phyloP scores from a whole-genome alignment of 2,888 invertebrate genomes.

The Tetrapedia diversipes region DNA sequence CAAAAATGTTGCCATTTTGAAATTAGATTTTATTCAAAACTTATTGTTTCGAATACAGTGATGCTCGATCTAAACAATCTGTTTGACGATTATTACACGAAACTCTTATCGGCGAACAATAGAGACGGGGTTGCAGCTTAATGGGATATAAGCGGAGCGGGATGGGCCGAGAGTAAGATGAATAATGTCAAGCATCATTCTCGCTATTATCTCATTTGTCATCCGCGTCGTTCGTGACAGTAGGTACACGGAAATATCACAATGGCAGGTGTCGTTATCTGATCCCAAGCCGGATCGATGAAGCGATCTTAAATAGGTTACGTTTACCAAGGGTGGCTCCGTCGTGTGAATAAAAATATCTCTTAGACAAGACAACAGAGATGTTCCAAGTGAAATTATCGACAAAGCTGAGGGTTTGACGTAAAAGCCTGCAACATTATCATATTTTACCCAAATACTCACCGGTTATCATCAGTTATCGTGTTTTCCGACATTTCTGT shows the following conservation, averaged over 20 bases:
- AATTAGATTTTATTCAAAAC: too few species aligned
- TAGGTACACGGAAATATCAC: slow-evolving; percentile 32
- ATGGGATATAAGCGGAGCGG: slow-evolving; percentile 11
- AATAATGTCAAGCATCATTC: slow-evolving; percentile 34
- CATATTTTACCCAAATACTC: too few species aligned
- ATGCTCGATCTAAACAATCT: neutral
- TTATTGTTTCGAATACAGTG: too few species aligned
- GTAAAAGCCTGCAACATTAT: too few species aligned
- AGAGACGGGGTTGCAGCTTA: neutral
- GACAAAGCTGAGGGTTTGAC: too few species aligned
- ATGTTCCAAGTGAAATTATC: neutral
- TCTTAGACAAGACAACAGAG: too few species aligned
- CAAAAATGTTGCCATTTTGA: too few species aligned
- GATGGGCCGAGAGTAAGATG: slow-evolving; percentile 26
- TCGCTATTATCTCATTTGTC: slow-evolving; percentile 48
- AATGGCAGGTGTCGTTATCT: slow-evolving; percentile 37
- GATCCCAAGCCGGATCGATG: slow-evolving; percentile 31
- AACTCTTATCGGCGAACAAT: neutral
- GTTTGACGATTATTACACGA: neutral
- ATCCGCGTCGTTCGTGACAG: slow-evolving; percentile 23
- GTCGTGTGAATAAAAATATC: neutral
- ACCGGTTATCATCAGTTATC: too few species aligned
- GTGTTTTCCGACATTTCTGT: too few species aligned
- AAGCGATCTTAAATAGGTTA: slow-evolving; percentile 35
- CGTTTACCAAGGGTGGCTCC: slow-evolving; percentile 4